Base-by-base conservation (phyloP, 2,113 vertebrate genomes). In the Triplophysa rosa region DNA sequence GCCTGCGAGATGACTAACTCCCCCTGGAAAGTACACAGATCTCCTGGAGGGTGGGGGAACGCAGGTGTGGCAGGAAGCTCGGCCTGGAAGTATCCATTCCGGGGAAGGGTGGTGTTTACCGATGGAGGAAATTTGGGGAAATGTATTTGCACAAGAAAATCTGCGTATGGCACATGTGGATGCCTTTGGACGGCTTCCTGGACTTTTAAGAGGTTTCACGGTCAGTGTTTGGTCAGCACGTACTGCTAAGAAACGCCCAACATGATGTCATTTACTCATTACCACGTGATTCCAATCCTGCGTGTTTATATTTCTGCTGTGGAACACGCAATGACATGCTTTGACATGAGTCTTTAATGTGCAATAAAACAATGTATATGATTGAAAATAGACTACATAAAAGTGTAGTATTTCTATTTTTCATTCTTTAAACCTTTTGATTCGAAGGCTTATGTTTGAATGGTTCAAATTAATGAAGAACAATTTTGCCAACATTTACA, bases 21-120 rank as follows among this genome's bases (percentile, higher is more conserved):
- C 8, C 33, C 58, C 62, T 77, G 84, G 85, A 86, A 82, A 86
- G 85, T 80, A 86, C 77, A 66, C 40, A 52, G 54, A 12, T 1
- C 37, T 76, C 40, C 24, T 52, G 52, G 63, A 76, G 54, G 40
- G 23, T 65, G 26, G 23, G 80, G 47, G 49, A 58, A n/a, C 73
- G 62, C 71, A 80, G 82, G 82, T 83, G 77, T 77, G 70, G 79
- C 73, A 52, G 65, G 66, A 54, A 70, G 56, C 52, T 40, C 3
- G n/a, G 26, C 65, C 45, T 54, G 8, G 64, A 61, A 23, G 56
- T 67, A 56, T 67, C 59, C 42, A 8, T 45, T n/a, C 68, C 4
- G 29, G 29, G 8, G 70, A 59, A 23, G 70, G 16, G n/a, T 45
- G 23, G 72, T 49, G 72, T 75, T 75, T 75, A 75, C 42, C 11